Evolutionary conservation across 2,888 invertebrate genomes (phyloP).

Genomic region (Dasysyrphus tricinctus): DNA sequence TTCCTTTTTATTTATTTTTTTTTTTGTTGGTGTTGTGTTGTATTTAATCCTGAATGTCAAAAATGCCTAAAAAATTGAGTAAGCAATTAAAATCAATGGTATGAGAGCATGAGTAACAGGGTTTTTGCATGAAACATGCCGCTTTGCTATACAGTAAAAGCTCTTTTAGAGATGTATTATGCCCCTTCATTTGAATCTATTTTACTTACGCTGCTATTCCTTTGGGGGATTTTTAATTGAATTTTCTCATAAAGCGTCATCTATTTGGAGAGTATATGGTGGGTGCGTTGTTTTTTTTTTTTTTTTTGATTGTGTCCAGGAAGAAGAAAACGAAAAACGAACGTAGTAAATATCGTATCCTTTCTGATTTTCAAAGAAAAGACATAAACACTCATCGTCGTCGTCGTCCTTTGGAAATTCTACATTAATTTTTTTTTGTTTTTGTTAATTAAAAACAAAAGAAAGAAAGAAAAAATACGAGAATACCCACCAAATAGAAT

Average conservation of each 20-base stretch:
- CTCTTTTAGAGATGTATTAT: slow-evolving; percentile 9
- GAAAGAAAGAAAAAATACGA: slow-evolving; percentile 55
- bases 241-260: slow-evolving; percentile 51
- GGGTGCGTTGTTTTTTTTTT: neutral
- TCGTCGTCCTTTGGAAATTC: slow-evolving; percentile 42
- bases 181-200: slow-evolving; percentile 50
- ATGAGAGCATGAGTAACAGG: neutral
- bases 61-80: slow-evolving; percentile 68
- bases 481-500: slow-evolving; percentile 15
- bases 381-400: slow-evolving; percentile 69
- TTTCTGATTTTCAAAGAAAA: slow-evolving; percentile 67
- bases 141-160: neutral
- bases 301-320: neutral
- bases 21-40: slow-evolving; percentile 1
- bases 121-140: neutral
- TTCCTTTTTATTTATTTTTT: too few relatives aligned
- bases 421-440: slow-evolving; percentile 40
- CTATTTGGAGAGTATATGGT: neutral
- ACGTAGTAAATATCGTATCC: slow-evolving; percentile 37
- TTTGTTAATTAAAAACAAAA: slow-evolving; percentile 71
- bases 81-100: slow-evolving; percentile 64
- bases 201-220: slow-evolving; percentile 40
- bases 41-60: slow-evolving; percentile 52
- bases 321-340: neutral
- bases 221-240: slow-evolving; percentile 67